These are phyloP conservation scores for Carassius carassius DNA, from an alignment of 2,113 vertebrate genomes.

Conservation along the genomic window DNA sequence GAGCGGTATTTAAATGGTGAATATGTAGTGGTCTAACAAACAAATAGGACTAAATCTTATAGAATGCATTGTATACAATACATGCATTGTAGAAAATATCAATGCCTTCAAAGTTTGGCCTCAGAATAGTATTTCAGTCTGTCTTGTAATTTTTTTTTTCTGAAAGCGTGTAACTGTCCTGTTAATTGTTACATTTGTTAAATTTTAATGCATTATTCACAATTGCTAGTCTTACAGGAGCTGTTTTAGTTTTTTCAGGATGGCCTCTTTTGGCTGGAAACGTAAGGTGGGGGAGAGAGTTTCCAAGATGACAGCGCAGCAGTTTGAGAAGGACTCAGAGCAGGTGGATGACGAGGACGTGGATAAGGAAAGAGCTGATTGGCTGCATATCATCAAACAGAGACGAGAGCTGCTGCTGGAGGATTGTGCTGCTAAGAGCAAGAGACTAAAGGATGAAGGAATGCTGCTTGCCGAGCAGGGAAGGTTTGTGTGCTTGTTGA, in stretches of 20 bases:
- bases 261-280: slow-evolving; percentile 98
- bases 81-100: too few relatives aligned
- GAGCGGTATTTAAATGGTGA: neutral
- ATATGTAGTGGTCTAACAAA: neutral
- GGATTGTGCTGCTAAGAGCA: slow-evolving; percentile 81
- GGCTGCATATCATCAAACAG: slow-evolving; percentile 82
- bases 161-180: neutral
- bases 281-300: slow-evolving; percentile 93
- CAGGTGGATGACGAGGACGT: slow-evolving; percentile 68
- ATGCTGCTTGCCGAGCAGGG: slow-evolving; percentile 81
- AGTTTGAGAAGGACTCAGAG: slow-evolving; percentile 85
- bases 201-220: neutral
- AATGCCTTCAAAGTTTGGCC: neutral
- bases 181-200: neutral
- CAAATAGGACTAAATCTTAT: neutral
- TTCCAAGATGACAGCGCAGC: slow-evolving; percentile 83
- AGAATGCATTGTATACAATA: neutral
- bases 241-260: slow-evolving; percentile 60
- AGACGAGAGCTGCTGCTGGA: slow-evolving; percentile 80
- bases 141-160: neutral
- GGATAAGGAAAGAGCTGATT: slow-evolving; percentile 73
- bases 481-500: slow-evolving; percentile 67
- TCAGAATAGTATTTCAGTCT: neutral
- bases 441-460: slow-evolving; percentile 87
- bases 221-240: neutral